These are phyloP conservation scores for Drosophila meridionalis DNA, from an alignment of 2,888 invertebrate genomes.

Conservation along the genomic window DNA sequence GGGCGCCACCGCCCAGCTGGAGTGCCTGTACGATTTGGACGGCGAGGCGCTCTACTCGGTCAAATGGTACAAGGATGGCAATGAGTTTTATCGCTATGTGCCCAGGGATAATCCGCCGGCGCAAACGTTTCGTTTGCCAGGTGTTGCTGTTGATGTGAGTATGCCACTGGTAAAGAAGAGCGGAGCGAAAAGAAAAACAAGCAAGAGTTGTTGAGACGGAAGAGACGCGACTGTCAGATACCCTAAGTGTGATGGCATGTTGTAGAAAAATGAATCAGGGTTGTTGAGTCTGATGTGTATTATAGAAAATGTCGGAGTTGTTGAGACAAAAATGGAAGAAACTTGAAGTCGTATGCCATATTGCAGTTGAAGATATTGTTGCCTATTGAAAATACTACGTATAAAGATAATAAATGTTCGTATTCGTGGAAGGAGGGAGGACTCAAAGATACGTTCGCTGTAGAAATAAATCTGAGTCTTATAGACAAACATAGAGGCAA, in stretches of 20 bases:
- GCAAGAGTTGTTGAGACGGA: neutral
- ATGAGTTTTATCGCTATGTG: slow-evolving; percentile 94
- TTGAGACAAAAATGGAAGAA: no score
- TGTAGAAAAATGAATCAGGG: no score
- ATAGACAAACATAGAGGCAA: neutral
- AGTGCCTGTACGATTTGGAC: slow-evolving; percentile 93
- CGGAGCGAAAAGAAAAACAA: neutral
- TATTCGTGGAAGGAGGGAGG: no score
- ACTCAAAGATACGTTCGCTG: no score
- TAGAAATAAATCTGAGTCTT: neutral
- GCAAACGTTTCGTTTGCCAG: slow-evolving; percentile 91
- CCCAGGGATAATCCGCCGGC: slow-evolving; percentile 93
- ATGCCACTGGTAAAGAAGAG: slow-evolving; percentile 15
- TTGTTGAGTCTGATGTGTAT: no score
- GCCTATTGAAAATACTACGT: no score
- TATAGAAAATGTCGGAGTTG: no score
- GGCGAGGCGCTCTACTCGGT: slow-evolving; percentile 94
- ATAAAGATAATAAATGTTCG: no score
- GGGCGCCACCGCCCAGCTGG: slow-evolving; percentile 90
- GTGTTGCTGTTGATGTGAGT: slow-evolving; percentile 95
- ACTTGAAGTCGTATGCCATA: no score
- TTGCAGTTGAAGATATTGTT: no score
- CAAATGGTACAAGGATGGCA: slow-evolving; percentile 96
- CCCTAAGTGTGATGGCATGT: neutral
- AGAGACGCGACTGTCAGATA: neutral